Evolutionary conservation across 2,113 vertebrate genomes (phyloP), one percentile per base, ranked within the genome.

Genomic region (Calyptommatus sinebrachiatus): DNA sequence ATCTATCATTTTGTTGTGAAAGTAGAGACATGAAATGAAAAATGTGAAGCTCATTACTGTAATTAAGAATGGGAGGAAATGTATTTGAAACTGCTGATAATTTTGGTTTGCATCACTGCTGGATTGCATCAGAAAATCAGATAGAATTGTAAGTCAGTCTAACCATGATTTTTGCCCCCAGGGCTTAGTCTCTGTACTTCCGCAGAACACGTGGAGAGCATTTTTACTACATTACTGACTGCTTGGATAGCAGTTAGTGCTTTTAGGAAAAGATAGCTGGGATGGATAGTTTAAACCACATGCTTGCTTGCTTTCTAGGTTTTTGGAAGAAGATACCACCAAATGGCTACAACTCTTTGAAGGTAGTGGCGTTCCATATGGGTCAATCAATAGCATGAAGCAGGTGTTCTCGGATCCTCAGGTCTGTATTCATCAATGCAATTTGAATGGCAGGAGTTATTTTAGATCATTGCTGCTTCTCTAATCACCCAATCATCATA

Each of bases 341-440:
- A 94, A 96, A 82, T 99, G 97, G 98, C 90, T 99, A 88, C 85
- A 84, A 82, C 93, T 92, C 82, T 99, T 99, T 84, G 95, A 97
- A 91, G 97, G 96, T 46, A 97, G 96, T 48, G 95, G 96, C 14
- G 93, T 99, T 90, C 97, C 98, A 4, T 96, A 97, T 1, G 98
- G 98, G 57, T 97, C 97, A 71, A 98, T 99, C 95, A 99, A 99
- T 93, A 97, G 85, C 82, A 97, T 99, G 85, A 94, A 96, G 91
- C 93, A 96, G 87, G 97, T 98, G 7, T 99, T 99, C 89, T 93
- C 95, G 3, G 95, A 98, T 80, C 94, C 97, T 12, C 98, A 99
- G 97, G 97, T 98, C 86, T 93, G 97, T 90, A 72, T 73, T 84
- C 82, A 89, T 81, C 71, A 76, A 20, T 72, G 48, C 0, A 0